phyloP scores from a whole-genome alignment of 2,888 invertebrate species.

The Chloroclysta siterata region DNA sequence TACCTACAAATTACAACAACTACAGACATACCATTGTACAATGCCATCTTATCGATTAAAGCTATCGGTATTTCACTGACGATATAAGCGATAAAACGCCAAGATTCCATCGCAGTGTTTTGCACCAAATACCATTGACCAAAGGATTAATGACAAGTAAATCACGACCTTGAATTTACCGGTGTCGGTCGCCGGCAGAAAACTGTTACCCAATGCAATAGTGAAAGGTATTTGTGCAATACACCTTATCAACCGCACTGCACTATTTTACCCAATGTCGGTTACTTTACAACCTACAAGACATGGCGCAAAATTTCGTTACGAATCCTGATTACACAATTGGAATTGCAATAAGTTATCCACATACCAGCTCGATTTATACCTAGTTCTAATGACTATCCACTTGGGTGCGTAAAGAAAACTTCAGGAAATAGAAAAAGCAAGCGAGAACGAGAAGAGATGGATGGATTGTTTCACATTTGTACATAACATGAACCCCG shows the following conservation, averaged over 20 bases:
- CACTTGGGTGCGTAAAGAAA: too few relatives aligned
- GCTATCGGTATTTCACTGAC: too few relatives aligned
- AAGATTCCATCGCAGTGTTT: too few relatives aligned
- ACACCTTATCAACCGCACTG: slow-evolving; percentile 55
- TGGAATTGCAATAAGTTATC: slow-evolving; percentile 20
- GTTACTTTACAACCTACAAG: slow-evolving; percentile 39
- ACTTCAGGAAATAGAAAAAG: too few relatives aligned
- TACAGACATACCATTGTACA: too few relatives aligned
- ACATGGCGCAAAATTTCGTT: slow-evolving; percentile 39
- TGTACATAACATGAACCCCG: too few relatives aligned
- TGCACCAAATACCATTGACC: too few relatives aligned
- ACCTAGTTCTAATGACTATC: not conserved
- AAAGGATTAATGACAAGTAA: not conserved
- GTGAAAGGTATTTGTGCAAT: slow-evolving; percentile 68
- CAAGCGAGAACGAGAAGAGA: too few relatives aligned
- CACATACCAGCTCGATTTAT: not conserved
- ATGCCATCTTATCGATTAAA: too few relatives aligned
- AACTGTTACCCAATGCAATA: slow-evolving; percentile 51
- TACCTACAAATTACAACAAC: too few relatives aligned
- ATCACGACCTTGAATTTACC: slow-evolving; percentile 53
- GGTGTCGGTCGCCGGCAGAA: slow-evolving; percentile 33
- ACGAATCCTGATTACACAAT: slow-evolving; percentile 40
- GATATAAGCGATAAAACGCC: too few relatives aligned
- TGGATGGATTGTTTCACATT: too few relatives aligned
- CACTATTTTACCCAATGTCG: slow-evolving; percentile 48